Conservation (phyloP, 2,113 vertebrate genomes). For the Phalacrocorax aristotelis region DNA sequence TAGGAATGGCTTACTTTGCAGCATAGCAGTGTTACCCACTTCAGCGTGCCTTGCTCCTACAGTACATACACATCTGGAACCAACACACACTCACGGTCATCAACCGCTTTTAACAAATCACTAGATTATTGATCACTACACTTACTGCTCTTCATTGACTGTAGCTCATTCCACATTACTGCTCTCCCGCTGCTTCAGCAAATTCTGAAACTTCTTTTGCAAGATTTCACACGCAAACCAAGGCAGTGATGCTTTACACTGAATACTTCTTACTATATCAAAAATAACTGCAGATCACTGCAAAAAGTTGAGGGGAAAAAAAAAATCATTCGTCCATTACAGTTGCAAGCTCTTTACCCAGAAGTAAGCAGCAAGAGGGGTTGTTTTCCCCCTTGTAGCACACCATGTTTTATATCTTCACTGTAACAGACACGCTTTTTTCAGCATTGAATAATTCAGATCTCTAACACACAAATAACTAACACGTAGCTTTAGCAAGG, state of each 20-base stretch:
- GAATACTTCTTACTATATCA: background rate
- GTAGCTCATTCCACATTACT: background rate
- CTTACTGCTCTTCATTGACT: background rate
- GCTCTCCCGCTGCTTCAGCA: conserved; percentile 16
- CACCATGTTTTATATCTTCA: background rate
- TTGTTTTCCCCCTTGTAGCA: background rate
- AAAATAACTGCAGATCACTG: background rate
- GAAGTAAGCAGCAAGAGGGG: background rate
- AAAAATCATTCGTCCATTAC: background rate
- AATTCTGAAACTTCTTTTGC: background rate
- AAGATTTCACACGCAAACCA: background rate
- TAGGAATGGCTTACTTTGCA: background rate
- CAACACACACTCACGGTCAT: background rate
- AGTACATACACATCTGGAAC: background rate
- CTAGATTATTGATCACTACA: conserved; percentile 22
- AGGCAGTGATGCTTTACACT: background rate
- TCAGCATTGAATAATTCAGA: background rate
- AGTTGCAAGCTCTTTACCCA: background rate
- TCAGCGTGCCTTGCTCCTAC: background rate
- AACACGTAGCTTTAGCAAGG: background rate
- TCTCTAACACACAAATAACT: background rate
- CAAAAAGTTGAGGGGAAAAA: no score
- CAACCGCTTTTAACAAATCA: background rate
- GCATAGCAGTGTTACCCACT: background rate
- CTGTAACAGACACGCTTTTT: background rate